Evolutionary conservation across 23 tunicate species (phyloP), one percentile per base, ranked within the genome.

Genomic region (Styela plicata): DNA sequence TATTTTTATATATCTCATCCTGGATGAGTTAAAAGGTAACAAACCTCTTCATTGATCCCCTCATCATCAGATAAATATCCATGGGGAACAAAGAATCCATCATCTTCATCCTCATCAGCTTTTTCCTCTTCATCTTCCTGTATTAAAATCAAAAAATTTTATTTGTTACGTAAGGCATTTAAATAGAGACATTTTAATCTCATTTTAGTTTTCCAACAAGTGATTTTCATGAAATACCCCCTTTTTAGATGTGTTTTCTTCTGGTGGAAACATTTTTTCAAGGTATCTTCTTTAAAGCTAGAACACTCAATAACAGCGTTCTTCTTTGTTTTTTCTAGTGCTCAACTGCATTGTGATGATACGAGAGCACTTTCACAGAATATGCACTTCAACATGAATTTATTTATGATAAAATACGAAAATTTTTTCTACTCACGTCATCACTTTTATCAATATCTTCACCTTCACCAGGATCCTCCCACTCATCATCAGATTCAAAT

Each of bases 61-160:
- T 94, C 98, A 79, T 94, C 98, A 80, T 94, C 95, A 1, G 95
- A 89, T 20, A 94, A 74, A 52, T 94, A 94, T 64, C 98, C 98
- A 73, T 94, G 98, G 64, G 98, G 98, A 89, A 94, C 98, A 74
- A 94, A 94, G 78, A 94, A 94, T 79, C 98, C 98, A 62, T 94
- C 98, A 24, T 79, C 91, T n/a, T 94, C 97, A 36, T 94, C 98
- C 30, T 94, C 94, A 25, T 86, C 91, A 69, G 82, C 89, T 71
- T 73, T 79, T 31, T 85, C 98, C 34, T 74, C 89, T 81, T 87
- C 97, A 36, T 93, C 98, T 64, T 93, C 98, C 98, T 93, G 67
- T 24, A 69, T 37, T 13, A 67, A 18, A 67, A 67, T 18, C 31
- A 67, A 25, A 1, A 67, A 19, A 67, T 18, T 67, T 18, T 5